These are phyloP conservation scores for Scomber japonicus DNA, from an alignment of 2,113 vertebrate genomes.

Conservation along the genomic window DNA sequence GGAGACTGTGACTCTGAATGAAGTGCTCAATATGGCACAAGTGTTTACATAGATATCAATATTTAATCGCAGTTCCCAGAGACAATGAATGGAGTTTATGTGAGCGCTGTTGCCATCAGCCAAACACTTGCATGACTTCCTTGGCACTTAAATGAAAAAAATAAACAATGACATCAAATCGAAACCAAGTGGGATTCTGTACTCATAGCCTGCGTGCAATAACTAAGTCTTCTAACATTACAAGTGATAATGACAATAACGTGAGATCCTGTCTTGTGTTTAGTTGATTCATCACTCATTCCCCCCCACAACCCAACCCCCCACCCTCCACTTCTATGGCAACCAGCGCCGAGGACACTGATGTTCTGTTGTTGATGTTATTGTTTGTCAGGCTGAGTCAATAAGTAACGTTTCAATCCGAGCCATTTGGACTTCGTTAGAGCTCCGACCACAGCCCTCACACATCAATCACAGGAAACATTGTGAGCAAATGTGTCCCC, in stretches of 20 bases:
- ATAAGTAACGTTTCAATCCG: slow-evolving; percentile 77
- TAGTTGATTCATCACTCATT: slow-evolving; percentile 54
- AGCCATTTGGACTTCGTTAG: slow-evolving; percentile 77
- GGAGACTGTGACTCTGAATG: slow-evolving; percentile 73
- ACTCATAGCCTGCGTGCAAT: slow-evolving; percentile 25
- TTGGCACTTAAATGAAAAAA: slow-evolving; percentile 72
- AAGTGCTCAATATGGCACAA: slow-evolving; percentile 72
- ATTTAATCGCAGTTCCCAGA: slow-evolving; percentile 78
- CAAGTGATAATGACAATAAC: slow-evolving; percentile 54
- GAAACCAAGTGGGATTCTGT: slow-evolving; percentile 51
- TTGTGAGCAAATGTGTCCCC: slow-evolving; percentile 76
- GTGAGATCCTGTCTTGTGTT: slow-evolving; percentile 47
- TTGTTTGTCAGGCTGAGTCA: slow-evolving; percentile 78
- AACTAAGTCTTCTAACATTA: slow-evolving; percentile 53
- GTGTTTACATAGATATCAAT: slow-evolving; percentile 81
- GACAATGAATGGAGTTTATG: slow-evolving; percentile 69
- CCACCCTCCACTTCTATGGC: slow-evolving; percentile 25
- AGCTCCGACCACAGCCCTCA: slow-evolving; percentile 66
- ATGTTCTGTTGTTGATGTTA: slow-evolving; percentile 68
- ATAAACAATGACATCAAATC: slow-evolving; percentile 67
- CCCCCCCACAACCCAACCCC: neutral
- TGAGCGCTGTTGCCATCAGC: slow-evolving; percentile 53
- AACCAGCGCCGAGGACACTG: slow-evolving; percentile 42
- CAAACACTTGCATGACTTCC: slow-evolving; percentile 62
- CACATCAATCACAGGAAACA: slow-evolving; percentile 77